Conservation (phyloP, 1,140 invertebrate species). For the Proales similis region DNA sequence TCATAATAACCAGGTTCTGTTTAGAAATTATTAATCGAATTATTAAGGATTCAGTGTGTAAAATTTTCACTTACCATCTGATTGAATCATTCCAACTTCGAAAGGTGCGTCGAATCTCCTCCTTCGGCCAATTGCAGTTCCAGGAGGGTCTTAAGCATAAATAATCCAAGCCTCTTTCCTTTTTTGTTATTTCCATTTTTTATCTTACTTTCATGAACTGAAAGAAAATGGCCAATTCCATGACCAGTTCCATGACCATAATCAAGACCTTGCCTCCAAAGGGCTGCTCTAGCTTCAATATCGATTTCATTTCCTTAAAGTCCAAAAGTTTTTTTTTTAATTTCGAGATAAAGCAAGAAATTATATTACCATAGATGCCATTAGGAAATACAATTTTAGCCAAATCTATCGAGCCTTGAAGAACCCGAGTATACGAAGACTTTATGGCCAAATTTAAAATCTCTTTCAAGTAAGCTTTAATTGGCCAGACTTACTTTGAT, state of each 20-base stretch:
- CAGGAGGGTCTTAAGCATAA: constrained; percentile 6
- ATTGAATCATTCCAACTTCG: constrained; percentile 37
- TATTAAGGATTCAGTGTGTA: no score
- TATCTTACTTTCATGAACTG: constrained; percentile 78
- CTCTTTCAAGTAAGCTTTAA: not conserved
- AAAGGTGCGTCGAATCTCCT: constrained; percentile 39
- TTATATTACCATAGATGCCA: no score
- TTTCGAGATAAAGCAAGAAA: no score
- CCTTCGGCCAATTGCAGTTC: not conserved
- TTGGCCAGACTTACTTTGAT: constrained; percentile 62
- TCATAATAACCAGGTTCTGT: constrained; percentile 64
- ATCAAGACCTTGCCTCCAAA: constrained; percentile 87
- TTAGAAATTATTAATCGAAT: no score
- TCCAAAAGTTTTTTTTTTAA: no score
- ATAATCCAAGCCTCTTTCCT: not conserved
- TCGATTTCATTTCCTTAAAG: constrained; percentile 71
- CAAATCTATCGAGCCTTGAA: constrained; percentile 66
- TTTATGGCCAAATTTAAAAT: constrained; percentile 6
- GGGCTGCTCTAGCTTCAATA: constrained; percentile 68
- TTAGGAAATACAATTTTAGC: constrained; percentile 65
- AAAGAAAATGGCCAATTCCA: constrained; percentile 86
- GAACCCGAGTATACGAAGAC: constrained; percentile 71
- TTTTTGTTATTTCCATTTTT: not conserved
- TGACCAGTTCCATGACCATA: constrained; percentile 91
- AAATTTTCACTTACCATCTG: constrained; percentile 15